Base-by-base conservation (phyloP, 2,888 invertebrate genomes). In the Sthenelais limicola region DNA sequence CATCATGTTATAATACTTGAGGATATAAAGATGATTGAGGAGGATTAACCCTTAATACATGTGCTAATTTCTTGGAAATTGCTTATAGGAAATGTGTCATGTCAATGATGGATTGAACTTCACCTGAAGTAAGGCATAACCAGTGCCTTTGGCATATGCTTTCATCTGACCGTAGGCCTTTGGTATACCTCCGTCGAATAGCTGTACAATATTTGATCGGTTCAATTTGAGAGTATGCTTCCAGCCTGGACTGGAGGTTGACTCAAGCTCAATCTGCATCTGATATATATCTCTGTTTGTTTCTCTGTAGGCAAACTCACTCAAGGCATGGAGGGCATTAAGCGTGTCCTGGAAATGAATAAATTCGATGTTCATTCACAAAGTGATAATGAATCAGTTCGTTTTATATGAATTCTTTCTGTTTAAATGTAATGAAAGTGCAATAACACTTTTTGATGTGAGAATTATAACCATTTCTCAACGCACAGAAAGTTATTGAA, bases 311-410 rank as follows among this genome's bases (percentile, higher is more conserved):
- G 86, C 84, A 73, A 82, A 86, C 75, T 81, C 81, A 38, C 95
- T 94, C 49, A 98, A 89, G 0, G 97, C 96, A 83, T 94, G 94
- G 88, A 96, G 90, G 0, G 96, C 94, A 82, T 94, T 91, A 76
- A 95, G 93, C 0, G 96, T 94, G 87, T 97, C 97, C 90, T 92
- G 72, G 0, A 38, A 56, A 9, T 3, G 28, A 54, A 26, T 54
- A 26, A 9, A 26, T 54, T 51, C 21, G 7, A 24, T 51, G 51
- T n/a, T 51, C 9, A n/a, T n/a, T 12, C 12, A 51, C 5, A 51
- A 12, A 18, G 15, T 12, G 43, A 43, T 43, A 9, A 43, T 43
- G n/a, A 43, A 43, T 43, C 18, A 43, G 9, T 43, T 43, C 18
- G 15, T 43, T 43, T 43, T 43, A 51, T 51, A 5, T n/a, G n/a